A percentile compares a stretch with the other conserved stretches of the same genome.
These are phyloP conservation scores for Apis florea DNA, from an alignment of 1,140 invertebrate species.

Conservation along the genomic window DNA sequence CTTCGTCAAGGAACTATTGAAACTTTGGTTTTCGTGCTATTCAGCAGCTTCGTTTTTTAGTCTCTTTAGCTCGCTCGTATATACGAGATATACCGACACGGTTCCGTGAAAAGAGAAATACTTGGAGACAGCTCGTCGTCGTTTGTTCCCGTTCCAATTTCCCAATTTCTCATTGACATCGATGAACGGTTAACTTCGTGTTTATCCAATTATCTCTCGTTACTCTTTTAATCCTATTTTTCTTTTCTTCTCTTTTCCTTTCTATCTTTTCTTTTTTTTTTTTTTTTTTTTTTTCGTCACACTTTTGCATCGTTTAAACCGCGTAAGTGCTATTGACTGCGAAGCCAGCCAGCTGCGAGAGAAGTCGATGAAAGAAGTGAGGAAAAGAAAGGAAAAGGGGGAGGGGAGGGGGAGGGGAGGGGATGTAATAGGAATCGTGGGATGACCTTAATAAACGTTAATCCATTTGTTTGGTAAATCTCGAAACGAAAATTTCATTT, in stretches of 20 bases:
- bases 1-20: background rate
- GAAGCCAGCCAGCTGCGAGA: conserved; percentile 25
- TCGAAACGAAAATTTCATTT: too few species aligned
- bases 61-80: background rate
- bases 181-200: background rate
- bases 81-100: background rate
- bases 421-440: background rate
- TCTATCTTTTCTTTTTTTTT: too few species aligned
- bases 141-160: background rate
- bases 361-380: background rate
- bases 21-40: background rate
- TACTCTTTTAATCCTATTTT: conserved; percentile 18
- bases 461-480: background rate
- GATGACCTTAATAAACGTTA: conserved; percentile 27
- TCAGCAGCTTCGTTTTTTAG: background rate
- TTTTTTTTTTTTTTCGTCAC: background rate
- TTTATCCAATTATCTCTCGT: conserved; percentile 16
- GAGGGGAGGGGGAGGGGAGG: too few species aligned
- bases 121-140: background rate
- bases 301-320: background rate
- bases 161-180: background rate
- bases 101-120: background rate
- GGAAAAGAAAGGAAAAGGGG: background rate
- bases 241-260: too few species aligned
- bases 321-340: conserved; percentile 24